Percentiles rank a stretch among this genome's conserved stretches.
These are phyloP conservation scores for Pseudomyrmex dendroicus DNA, from an alignment of 1,140 invertebrate genomes.

Conservation along the genomic window DNA sequence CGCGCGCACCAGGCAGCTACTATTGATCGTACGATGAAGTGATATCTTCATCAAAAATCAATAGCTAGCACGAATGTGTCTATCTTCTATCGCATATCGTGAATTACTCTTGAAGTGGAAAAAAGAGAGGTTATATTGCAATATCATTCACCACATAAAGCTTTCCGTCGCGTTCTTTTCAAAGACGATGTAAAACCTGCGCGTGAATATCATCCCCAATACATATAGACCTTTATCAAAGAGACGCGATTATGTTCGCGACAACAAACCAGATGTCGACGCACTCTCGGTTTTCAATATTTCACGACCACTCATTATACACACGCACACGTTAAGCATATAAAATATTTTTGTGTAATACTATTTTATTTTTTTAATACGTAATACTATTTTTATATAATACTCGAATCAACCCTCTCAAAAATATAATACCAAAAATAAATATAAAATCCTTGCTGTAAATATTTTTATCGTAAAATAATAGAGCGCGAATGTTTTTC, in stretches of 20 bases:
- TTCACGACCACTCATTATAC: too few relatives aligned
- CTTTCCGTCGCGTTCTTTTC: constrained; percentile 34
- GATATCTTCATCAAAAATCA: constrained; percentile 32
- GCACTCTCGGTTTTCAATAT: constrained; percentile 24
- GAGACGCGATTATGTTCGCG: constrained; percentile 21
- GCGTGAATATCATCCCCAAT: neutral
- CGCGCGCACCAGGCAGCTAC: neutral
- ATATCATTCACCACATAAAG: constrained; percentile 42
- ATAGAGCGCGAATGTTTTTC: neutral
- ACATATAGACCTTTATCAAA: constrained; percentile 56
- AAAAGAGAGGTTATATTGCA: constrained; percentile 28
- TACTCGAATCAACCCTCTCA: too few relatives aligned
- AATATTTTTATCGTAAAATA: neutral
- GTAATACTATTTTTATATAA: neutral
- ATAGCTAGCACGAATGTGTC: constrained; percentile 10
- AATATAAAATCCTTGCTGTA: neutral
- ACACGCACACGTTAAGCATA: too few relatives aligned
- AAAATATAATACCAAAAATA: neutral
- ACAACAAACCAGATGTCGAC: constrained; percentile 32
- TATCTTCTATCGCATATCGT: constrained; percentile 35
- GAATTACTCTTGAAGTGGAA: constrained; percentile 43
- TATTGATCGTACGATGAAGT: constrained; percentile 30
- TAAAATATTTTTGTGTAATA: too few relatives aligned
- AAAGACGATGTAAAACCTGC: constrained; percentile 49
- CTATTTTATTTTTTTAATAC: neutral